These are phyloP conservation scores for Zonitis immaculata DNA, from an alignment of 2,888 invertebrate species.

Conservation along the genomic window DNA sequence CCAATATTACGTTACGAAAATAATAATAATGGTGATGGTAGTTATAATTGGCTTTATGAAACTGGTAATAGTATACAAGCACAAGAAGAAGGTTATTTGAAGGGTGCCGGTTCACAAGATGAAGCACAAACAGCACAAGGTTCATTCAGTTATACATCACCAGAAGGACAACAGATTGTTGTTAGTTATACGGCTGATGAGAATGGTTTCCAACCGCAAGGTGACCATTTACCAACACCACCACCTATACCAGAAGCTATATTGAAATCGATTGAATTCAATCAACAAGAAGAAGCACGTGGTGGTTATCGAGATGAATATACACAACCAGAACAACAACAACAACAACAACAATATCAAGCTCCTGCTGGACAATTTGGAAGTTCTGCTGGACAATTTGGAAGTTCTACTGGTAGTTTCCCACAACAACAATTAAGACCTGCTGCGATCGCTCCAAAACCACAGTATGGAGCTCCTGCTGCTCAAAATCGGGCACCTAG, in stretches of 20 bases:
- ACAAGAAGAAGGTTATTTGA: conserved; percentile 35
- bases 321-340: not conserved
- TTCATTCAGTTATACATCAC: conserved; percentile 38
- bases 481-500: conserved; percentile 5
- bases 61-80: conserved; percentile 55
- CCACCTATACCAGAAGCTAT: conserved; percentile 58
- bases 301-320: conserved; percentile 17
- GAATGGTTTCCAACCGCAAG: conserved; percentile 54
- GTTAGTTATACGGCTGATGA: conserved; percentile 55
- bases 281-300: conserved; percentile 34
- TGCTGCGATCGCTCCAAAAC: conserved; percentile 11
- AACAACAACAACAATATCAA: conserved; percentile 17
- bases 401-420: conserved; percentile 4
- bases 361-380: conserved; percentile 14
- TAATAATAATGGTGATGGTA: conserved; percentile 39
- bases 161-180: conserved; percentile 37
- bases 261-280: conserved; percentile 40
- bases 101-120: conserved; percentile 36
- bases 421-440: not conserved
- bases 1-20: conserved; percentile 39
- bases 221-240: conserved; percentile 56
- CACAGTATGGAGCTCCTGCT: conserved; percentile 3
- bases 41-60: conserved; percentile 49
- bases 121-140: conserved; percentile 36
- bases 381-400: conserved; percentile 14